A percentile compares a stretch with the other conserved stretches of the same genome.
phyloP scores from a whole-genome alignment of 64 coral and sea anemone genomes.

The Stylophora pistillata region DNA sequence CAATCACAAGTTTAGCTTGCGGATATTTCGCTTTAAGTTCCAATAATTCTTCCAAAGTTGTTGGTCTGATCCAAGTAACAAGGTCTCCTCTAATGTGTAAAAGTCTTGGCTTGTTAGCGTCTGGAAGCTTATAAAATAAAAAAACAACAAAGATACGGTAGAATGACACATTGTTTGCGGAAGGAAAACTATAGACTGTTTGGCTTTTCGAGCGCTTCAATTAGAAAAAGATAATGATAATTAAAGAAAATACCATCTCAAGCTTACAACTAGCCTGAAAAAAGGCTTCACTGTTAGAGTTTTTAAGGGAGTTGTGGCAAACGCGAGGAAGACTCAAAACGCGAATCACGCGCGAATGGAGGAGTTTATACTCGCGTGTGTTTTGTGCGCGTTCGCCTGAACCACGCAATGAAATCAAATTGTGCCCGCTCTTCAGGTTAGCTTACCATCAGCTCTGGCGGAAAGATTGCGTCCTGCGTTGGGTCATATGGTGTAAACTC shows the following conservation, averaged over 20 bases:
- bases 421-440: too few species aligned
- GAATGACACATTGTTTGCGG: background rate
- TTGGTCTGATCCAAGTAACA: slow-evolving; percentile 80
- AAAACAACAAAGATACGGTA: too few species aligned
- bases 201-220: background rate
- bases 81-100: slow-evolving; percentile 75
- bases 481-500: slow-evolving; percentile 55
- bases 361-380: too few species aligned
- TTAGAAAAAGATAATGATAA: background rate
- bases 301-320: too few species aligned
- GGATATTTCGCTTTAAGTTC: slow-evolving; percentile 72
- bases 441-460: slow-evolving; percentile 65
- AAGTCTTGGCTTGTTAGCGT: slow-evolving; percentile 29
- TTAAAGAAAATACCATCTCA: too few species aligned
- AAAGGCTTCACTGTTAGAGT: too few species aligned
- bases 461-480: slow-evolving; percentile 61
- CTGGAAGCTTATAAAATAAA: slow-evolving; percentile 55
- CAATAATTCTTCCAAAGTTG: slow-evolving; percentile 62
- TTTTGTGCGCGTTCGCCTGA: too few species aligned
- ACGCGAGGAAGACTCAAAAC: too few species aligned
- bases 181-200: background rate
- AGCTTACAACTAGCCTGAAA: too few species aligned
- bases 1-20: slow-evolving; percentile 82
- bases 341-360: too few species aligned
- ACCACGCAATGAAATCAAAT: too few species aligned